Base-by-base conservation (phyloP, 2,797 vertebrate genomes). In the Crocidura indochinensis region DNA sequence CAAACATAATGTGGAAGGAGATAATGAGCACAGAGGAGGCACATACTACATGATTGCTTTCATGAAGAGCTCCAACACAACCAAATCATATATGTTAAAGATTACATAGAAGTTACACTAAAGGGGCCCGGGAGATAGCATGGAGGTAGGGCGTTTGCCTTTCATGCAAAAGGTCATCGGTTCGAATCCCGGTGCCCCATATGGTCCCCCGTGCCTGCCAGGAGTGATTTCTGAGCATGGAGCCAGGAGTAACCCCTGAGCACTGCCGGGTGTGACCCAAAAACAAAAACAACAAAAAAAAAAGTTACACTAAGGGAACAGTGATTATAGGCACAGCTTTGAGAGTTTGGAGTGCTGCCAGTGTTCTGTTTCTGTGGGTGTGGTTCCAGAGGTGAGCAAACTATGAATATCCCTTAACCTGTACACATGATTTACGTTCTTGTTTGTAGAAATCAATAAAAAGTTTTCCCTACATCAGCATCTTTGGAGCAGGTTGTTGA, bases 391-490 rank as follows among this genome's bases (percentile, higher is more conserved):
- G 10, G 38, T 78, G 12, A 82, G 20, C 49, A 29, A 8, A 73
- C 31, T 64, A 6, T 10, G 24, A 88, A 77, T 47, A 69, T 62
- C 29, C 51, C 53, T 72, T 77, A 62, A 78, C 49, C 38, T 78
- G 14, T 81, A 31, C 65, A 69, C 22, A 71, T 8, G 38, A 60
- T 15, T 75, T 84, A 79, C 51, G 1, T 10, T 44, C 38, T 53
- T 67, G 6, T 76, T 68, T 81, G 81, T 47, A 77, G 68, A 71
- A 38, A 60, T 87, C 47, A 60, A 49, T 68, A 12, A 72, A 73
- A 81, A 82, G 24, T 20, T 78, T 68, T 77, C 19, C 20, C 38
- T 68, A 51, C 53, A 2, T 38, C 38, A 38, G 38, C 38, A 38
- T 38, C 38, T 38, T 38, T 38, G 38, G 38, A 38, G 38, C 38